These are phyloP conservation scores for Synchiropus splendidus DNA, from an alignment of 2,113 vertebrate genomes.

Conservation along the genomic window DNA sequence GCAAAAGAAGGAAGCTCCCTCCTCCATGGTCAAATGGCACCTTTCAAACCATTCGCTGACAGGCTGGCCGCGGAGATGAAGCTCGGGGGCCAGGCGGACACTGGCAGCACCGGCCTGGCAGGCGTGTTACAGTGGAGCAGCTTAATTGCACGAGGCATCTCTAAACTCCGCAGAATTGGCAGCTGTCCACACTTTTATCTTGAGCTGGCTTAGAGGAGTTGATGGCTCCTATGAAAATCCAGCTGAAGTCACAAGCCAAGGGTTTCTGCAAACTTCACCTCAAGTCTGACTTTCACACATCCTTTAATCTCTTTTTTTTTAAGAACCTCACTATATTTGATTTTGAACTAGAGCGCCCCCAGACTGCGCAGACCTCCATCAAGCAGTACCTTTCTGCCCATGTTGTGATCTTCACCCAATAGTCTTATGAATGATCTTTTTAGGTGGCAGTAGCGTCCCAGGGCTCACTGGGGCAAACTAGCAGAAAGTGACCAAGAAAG, in stretches of 20 bases:
- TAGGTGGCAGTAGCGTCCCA: too few relatives aligned
- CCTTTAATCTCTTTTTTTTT: neutral
- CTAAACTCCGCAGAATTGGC: slow-evolving; percentile 56
- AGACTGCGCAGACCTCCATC: too few relatives aligned
- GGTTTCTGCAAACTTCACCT: slow-evolving; percentile 20
- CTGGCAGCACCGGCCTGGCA: slow-evolving; percentile 46
- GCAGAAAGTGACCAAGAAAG: too few relatives aligned
- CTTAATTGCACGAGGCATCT: slow-evolving; percentile 60
- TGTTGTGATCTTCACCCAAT: too few relatives aligned
- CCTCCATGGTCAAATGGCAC: slow-evolving; percentile 59
- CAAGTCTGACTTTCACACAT: slow-evolving; percentile 5
- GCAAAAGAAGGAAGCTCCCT: slow-evolving; percentile 46
- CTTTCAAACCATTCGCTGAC: slow-evolving; percentile 59
- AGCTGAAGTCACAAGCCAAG: slow-evolving; percentile 33
- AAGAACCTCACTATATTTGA: too few relatives aligned
- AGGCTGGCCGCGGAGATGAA: slow-evolving; percentile 31
- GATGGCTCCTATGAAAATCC: slow-evolving; percentile 48
- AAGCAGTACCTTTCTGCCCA: too few relatives aligned
- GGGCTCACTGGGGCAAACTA: too few relatives aligned
- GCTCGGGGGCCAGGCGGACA: slow-evolving; percentile 42
- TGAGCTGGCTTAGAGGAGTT: slow-evolving; percentile 48
- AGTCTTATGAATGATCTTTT: too few relatives aligned
- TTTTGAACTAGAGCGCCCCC: too few relatives aligned
- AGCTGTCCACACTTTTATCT: slow-evolving; percentile 46
- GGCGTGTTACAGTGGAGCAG: slow-evolving; percentile 41